Percentiles rank a stretch among this genome's conserved stretches.
These are phyloP conservation scores for Gasterosteus aculeatus DNA, from an alignment of 2,113 vertebrate genomes.

Conservation along the genomic window DNA sequence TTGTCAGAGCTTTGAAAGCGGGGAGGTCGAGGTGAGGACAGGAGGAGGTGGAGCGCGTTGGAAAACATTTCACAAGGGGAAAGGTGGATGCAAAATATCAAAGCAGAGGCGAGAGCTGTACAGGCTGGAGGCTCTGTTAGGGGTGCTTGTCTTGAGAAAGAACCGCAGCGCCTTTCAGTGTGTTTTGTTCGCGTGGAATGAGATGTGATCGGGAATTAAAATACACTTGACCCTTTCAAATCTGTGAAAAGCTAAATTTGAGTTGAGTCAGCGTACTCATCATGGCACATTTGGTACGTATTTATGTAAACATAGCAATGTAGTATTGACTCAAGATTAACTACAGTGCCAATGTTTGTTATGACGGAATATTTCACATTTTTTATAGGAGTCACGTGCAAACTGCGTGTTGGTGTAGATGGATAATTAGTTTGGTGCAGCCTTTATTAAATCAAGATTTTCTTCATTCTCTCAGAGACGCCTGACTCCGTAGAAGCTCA, in stretches of 20 bases:
- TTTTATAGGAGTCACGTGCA: too few species aligned
- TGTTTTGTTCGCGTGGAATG: background rate
- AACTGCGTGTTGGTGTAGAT: background rate
- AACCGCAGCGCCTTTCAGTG: background rate
- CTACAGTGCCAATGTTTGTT: background rate
- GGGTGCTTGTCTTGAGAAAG: conserved; percentile 3
- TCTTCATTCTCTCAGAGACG: conserved; percentile 8
- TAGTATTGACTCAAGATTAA: background rate
- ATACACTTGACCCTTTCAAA: background rate
- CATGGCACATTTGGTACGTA: background rate
- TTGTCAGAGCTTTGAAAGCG: conserved; percentile 58
- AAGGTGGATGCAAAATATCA: conserved; percentile 23
- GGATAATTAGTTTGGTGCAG: background rate
- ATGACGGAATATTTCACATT: background rate
- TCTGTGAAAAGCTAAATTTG: background rate
- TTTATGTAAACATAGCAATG: background rate
- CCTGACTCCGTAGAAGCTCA: conserved; percentile 17
- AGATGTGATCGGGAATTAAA: conserved; percentile 3
- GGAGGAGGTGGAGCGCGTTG: conserved; percentile 42
- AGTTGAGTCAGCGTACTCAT: conserved; percentile 22
- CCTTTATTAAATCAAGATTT: background rate
- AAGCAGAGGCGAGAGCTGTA: conserved; percentile 25
- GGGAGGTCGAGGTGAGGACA: conserved; percentile 35
- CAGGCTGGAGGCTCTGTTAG: background rate
- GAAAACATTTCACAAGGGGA: conserved; percentile 30